Base-by-base conservation (phyloP, 2,797 vertebrate genomes). In the Galagoides demidoff region DNA sequence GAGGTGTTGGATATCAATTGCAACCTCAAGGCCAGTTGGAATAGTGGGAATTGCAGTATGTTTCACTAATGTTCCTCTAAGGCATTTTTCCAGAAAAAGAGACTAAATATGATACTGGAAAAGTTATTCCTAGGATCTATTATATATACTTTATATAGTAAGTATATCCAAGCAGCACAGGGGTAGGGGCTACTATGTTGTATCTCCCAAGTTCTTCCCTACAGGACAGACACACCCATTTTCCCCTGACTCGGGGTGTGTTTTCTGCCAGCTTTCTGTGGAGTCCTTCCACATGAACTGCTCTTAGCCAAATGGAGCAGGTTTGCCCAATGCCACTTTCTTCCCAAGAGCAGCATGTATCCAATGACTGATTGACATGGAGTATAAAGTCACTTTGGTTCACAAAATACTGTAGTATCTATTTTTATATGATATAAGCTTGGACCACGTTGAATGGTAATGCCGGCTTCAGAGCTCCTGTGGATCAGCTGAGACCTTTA, bases 391-490 rank as follows among this genome's bases (percentile, higher is more conserved):
- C 55, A 91, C 37, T 83, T 93, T 89, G 57, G 27, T 78, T 78
- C 13, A 89, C 64, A 64, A 81, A 68, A 96, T 88, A 90, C 12
- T 79, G 20, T 31, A 64, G 16, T 87, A 96, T 98, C 89, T 97
- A 82, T 98, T 88, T 94, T 97, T 61, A 96, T 96, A 55, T 73
- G 3, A 0, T 85, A 95, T 96, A 85, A 22, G 3, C 16, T 22
- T 25, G 4, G 27, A 49, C 2, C 25, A 45, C 63, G 84, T 14
- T 90, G 31, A 68, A 85, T 29, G 27, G 10, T 76, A 22, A 57
- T 45, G 45, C 23, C 17, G 85, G 8, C 34, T 89, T 19, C 19
- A 83, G 19, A 66, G 14, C 37, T 85, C 23, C 64, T 71, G 6
- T 27, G 19, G 25, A 31, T 90, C 49, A 63, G 6, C 12, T 79